Base-by-base conservation (phyloP, 1,140 invertebrate species). In the Arctopsyche grandis region DNA sequence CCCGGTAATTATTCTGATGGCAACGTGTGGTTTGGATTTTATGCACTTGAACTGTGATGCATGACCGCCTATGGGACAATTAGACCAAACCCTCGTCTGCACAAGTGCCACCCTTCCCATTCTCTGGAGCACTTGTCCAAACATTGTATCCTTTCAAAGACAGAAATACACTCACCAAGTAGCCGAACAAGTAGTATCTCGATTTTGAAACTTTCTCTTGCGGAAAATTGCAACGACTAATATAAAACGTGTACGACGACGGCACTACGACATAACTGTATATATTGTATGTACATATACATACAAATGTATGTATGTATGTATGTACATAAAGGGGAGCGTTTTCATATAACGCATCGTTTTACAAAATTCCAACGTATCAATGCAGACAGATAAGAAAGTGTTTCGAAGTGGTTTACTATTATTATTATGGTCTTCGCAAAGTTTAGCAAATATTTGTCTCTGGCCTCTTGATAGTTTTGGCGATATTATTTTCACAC, bases 1-100 rank as follows among this genome's bases (percentile, higher is more conserved):
- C 10, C 48, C 10, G 16, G 16, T 52, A 52, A 52, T 52, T 52
- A 16, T 52, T 52, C 16, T 52, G 10, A 16, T 66, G 63, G 63
- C 3, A 66, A 24, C 22, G 63, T 21, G 63, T 29, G 63, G 63
- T 66, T 66, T 24, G 63, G 63, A 66, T 29, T 66, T 66, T 66
- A 66, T 66, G 63, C 63, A 66, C 63, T 66, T 26, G 21, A 66
- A 29, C 21, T 14, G 21, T 66, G 63, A 66, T 66, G 63, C 63
- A 66, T 66, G 21, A 29, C 63, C 22, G 63, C 24, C 63, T 26
- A 5, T 14, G 63, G 24, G 24, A 29, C 63, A 29, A 66, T 66
- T 66, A 66, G 24, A 22, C 9, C 19, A 12, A 26, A 21, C 63
- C 63, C 24, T 66, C 63, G 63, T 66, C 24, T 66, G 14, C 22